Evolutionary conservation across 2,113 vertebrate species (phyloP).

Genomic region (Sus scrofa): DNA sequence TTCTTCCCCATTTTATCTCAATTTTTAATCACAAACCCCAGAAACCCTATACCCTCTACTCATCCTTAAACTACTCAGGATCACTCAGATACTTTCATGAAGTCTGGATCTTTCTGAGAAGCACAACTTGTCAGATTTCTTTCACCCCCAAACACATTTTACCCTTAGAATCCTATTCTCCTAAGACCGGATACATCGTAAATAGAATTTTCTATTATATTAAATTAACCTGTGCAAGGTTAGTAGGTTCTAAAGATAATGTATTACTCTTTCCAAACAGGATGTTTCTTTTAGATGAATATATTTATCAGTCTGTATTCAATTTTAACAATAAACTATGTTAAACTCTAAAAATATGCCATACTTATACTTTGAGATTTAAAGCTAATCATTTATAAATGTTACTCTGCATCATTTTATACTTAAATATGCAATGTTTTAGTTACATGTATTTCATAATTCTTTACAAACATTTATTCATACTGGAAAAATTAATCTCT

Average conservation of each 20-base stretch:
- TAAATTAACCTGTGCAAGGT: neutral
- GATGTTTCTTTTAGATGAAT: neutral
- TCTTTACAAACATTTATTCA: neutral
- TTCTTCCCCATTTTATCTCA: neutral
- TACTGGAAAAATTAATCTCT: neutral
- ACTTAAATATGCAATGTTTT: neutral
- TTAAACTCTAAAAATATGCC: neutral
- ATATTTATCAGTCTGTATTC: neutral
- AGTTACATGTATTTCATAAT: neutral
- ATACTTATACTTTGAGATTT: neutral
- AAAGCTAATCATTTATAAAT: neutral
- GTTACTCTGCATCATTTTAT: neutral
- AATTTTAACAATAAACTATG: constrained; percentile 29
- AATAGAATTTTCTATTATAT: neutral
- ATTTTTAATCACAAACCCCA: neutral
- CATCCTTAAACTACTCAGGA: neutral
- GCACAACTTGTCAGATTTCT: neutral
- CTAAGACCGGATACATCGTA: neutral
- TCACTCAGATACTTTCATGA: neutral
- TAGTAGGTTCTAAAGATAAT: neutral
- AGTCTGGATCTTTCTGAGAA: neutral
- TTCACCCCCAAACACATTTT: neutral
- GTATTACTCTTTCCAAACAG: neutral
- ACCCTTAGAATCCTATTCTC: neutral
- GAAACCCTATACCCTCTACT: neutral